phyloP scores from a whole-genome alignment of 2,888 invertebrate species.

The Danaus chrysippus region DNA sequence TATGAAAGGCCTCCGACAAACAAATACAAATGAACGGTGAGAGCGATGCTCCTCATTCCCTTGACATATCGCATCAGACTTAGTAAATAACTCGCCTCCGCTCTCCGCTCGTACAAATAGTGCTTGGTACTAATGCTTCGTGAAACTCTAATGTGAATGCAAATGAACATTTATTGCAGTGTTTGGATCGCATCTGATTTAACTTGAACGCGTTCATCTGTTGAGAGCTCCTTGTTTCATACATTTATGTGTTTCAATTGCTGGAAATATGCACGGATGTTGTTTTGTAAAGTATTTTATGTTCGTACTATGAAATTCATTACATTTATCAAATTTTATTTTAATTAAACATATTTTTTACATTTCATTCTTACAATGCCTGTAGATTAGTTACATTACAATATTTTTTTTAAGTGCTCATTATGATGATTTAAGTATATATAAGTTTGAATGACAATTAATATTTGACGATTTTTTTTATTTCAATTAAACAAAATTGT shows the following conservation, averaged over 20 bases:
- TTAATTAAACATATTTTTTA: too few relatives aligned
- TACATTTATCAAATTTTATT: too few relatives aligned
- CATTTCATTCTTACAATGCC: too few relatives aligned
- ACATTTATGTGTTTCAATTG: not conserved
- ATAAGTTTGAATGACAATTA: too few relatives aligned
- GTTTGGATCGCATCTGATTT: conserved; percentile 31
- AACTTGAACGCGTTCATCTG: conserved; percentile 29
- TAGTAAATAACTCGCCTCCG: conserved; percentile 15
- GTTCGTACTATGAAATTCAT: too few relatives aligned
- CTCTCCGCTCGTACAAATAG: conserved; percentile 20
- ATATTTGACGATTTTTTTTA: too few relatives aligned
- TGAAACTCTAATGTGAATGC: conserved; percentile 44
- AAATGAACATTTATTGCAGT: conserved; percentile 38
- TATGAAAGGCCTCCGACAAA: not conserved
- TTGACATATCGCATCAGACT: conserved; percentile 30
- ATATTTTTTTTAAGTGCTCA: too few relatives aligned
- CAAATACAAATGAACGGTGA: conserved; percentile 9
- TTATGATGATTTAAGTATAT: too few relatives aligned
- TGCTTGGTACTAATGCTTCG: conserved; percentile 27
- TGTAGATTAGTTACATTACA: too few relatives aligned
- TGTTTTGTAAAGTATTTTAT: too few relatives aligned
- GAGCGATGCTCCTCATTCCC: conserved; percentile 25
- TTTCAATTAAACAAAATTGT: too few relatives aligned
- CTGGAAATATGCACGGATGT: not conserved
- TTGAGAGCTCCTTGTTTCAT: conserved; percentile 19